Percentiles rank a stretch among this genome's conserved stretches.
These are phyloP conservation scores for Dreissena polymorpha DNA, from an alignment of 1,140 invertebrate genomes.

Conservation along the genomic window DNA sequence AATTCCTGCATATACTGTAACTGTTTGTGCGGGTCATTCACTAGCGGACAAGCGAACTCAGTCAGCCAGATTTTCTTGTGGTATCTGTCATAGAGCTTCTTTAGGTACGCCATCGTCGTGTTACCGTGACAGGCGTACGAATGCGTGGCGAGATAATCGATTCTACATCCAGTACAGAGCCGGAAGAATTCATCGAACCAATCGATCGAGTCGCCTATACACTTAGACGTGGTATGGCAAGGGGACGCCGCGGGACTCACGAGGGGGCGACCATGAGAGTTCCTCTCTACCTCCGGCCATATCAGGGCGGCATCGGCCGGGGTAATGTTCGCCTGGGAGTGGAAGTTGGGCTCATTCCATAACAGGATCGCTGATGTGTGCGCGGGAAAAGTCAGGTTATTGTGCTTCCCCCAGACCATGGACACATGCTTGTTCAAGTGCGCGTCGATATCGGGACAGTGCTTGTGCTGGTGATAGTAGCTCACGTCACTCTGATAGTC, in stretches of 20 bases:
- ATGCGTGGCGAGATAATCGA: constrained; percentile 64
- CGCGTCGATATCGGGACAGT: constrained; percentile 3
- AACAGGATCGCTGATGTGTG: constrained; percentile 54
- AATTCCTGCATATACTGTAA: constrained; percentile 60
- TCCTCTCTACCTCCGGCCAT: constrained; percentile 53
- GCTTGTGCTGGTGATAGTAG: constrained; percentile 1
- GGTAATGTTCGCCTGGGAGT: constrained; percentile 50
- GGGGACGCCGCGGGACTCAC: constrained; percentile 25
- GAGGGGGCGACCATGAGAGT: constrained; percentile 45
- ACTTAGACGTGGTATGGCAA: constrained; percentile 10
- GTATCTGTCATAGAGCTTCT: constrained; percentile 57
- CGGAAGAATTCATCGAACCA: constrained; percentile 64
- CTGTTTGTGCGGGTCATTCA: constrained; percentile 40
- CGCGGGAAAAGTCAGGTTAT: constrained; percentile 7
- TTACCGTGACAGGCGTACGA: constrained; percentile 59
- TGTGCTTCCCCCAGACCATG: constrained; percentile 58
- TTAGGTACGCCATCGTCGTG: constrained; percentile 59
- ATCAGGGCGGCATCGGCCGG: constrained; percentile 46
- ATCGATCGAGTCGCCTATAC: constrained; percentile 18
- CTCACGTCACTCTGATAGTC: constrained; percentile 20
- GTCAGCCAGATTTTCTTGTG: constrained; percentile 62
- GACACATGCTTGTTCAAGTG: constrained; percentile 19
- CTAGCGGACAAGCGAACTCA: constrained; percentile 61
- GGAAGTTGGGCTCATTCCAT: constrained; percentile 65
- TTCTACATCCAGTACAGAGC: constrained; percentile 54